Evolutionary conservation across 2,113 vertebrate species (phyloP).

Genomic region (Dermatemys mawii): DNA sequence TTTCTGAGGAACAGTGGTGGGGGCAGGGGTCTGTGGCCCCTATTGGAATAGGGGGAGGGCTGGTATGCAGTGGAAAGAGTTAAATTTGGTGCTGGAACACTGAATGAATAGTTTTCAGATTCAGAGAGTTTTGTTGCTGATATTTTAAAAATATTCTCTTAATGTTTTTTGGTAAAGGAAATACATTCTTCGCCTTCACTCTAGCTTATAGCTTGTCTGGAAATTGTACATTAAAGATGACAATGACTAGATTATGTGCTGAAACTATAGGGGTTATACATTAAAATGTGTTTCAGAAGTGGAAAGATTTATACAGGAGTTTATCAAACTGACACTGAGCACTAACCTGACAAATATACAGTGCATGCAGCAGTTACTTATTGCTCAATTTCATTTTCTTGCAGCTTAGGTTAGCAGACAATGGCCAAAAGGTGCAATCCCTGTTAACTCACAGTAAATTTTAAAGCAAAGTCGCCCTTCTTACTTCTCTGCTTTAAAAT

Average conservation of each 20-base stretch:
- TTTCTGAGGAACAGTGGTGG: not conserved
- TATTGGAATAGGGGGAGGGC: not conserved
- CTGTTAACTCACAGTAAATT: not conserved
- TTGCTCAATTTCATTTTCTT: slow-evolving; percentile 42
- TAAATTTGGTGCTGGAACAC: not conserved
- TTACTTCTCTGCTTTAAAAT: slow-evolving; percentile 19
- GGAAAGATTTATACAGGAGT: not conserved
- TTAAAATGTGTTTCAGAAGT: not conserved
- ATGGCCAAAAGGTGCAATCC: slow-evolving; percentile 12
- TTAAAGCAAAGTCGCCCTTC: not conserved
- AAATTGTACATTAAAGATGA: not conserved
- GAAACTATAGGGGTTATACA: not conserved
- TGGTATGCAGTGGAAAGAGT: not conserved
- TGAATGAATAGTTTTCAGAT: not conserved
- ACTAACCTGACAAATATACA: slow-evolving; percentile 33
- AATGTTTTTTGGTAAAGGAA: not conserved
- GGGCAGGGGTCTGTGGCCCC: not conserved
- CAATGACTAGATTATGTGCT: not conserved
- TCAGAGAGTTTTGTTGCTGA: not conserved
- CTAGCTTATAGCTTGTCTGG: not conserved
- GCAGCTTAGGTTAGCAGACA: slow-evolving; percentile 30
- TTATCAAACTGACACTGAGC: not conserved
- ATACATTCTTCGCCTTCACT: not conserved
- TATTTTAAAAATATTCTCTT: not conserved
- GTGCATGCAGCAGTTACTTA: slow-evolving; percentile 27